Evolutionary conservation across 2,113 vertebrate species (phyloP).

Genomic region (Amphiprion percula): DNA sequence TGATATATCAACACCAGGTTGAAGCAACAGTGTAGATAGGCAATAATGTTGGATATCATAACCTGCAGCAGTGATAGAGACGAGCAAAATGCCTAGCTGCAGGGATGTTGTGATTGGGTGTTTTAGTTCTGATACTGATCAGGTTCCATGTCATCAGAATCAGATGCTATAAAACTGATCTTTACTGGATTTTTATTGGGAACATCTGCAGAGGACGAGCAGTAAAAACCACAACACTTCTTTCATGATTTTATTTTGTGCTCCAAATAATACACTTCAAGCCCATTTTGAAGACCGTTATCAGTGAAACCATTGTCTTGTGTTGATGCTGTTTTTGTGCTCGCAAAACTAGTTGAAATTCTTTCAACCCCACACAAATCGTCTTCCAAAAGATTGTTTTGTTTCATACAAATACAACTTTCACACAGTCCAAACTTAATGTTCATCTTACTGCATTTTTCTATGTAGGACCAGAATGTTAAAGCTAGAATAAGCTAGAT

Average conservation of each 20-base stretch:
- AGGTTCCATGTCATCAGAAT: constrained; percentile 3
- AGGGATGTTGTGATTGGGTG: neutral
- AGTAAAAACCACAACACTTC: neutral
- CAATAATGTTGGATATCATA: constrained; percentile 52
- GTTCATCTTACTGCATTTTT: constrained; percentile 1
- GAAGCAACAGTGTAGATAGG: constrained; percentile 34
- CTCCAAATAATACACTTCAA: neutral
- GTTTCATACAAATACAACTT: too few species aligned
- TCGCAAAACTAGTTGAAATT: neutral
- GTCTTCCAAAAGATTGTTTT: neutral
- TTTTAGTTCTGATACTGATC: constrained; percentile 32
- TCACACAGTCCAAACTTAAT: neutral
- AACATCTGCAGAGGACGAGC: neutral
- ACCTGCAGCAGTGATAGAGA: constrained; percentile 48
- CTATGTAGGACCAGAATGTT: constrained; percentile 1
- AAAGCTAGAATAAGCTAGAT: too few species aligned
- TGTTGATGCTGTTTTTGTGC: neutral
- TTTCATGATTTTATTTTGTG: neutral
- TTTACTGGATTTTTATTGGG: neutral
- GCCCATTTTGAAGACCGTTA: too few species aligned
- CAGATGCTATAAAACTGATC: neutral
- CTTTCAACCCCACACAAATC: neutral
- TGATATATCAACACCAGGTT: constrained; percentile 28
- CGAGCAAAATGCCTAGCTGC: constrained; percentile 20
- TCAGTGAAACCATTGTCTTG: too few species aligned